Evolutionary conservation across 2,888 invertebrate species (phyloP).

Genomic region (Myopa testacea): DNA sequence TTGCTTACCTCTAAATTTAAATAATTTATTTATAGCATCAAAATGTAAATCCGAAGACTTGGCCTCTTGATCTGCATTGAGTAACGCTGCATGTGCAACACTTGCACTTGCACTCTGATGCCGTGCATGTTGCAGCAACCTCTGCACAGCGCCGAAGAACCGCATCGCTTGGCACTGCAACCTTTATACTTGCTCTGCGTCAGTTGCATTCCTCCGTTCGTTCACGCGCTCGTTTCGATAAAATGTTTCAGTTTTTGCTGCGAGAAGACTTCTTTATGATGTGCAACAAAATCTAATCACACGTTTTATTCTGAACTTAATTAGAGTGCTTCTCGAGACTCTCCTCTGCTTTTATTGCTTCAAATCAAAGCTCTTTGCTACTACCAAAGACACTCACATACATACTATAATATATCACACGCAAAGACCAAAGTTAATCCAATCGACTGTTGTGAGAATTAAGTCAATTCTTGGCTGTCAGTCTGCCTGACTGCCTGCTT

Average conservation of each 20-base stretch:
- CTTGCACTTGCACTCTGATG: background rate
- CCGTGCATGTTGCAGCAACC: conserved; percentile 3
- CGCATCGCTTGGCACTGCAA: no score
- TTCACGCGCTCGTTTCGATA: no score
- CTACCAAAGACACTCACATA: background rate
- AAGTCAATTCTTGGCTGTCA: background rate
- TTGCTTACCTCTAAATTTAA: no score
- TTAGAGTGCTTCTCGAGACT: background rate
- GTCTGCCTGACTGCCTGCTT: background rate
- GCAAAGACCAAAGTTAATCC: no score
- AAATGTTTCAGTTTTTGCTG: no score
- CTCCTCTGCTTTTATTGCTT: conserved; percentile 3
- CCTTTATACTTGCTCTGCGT: no score
- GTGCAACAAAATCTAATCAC: background rate
- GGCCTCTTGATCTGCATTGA: no score
- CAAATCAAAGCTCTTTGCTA: background rate
- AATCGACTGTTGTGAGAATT: conserved; percentile 2
- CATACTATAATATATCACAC: background rate
- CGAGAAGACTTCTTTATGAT: background rate
- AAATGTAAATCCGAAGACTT: no score
- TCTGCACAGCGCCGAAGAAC: background rate
- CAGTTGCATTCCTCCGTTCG: no score
- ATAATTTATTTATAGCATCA: no score
- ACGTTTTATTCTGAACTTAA: conserved; percentile 3
- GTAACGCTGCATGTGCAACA: background rate